These are phyloP conservation scores for Drosophila yakuba DNA, from an alignment of 1,140 invertebrate genomes.

Conservation along the genomic window DNA sequence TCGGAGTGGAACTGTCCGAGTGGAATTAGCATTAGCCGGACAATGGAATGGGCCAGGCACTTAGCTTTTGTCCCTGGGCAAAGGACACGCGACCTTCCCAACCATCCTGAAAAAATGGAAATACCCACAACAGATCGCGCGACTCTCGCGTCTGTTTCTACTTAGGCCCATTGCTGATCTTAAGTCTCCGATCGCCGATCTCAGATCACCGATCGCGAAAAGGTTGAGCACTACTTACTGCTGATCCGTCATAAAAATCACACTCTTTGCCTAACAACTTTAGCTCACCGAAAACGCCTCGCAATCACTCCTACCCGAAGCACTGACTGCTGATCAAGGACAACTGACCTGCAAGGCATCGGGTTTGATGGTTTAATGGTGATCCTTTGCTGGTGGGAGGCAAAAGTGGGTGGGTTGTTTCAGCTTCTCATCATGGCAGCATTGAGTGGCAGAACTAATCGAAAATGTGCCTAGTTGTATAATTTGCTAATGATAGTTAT, in stretches of 20 bases:
- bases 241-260: constrained; percentile 62
- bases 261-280: constrained; percentile 75
- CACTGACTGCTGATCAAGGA: constrained; percentile 71
- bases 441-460: constrained; percentile 39
- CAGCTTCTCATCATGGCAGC: constrained; percentile 30
- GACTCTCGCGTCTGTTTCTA: constrained; percentile 68
- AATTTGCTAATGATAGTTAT: background rate
- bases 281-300: constrained; percentile 78
- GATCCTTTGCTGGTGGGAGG: constrained; percentile 7
- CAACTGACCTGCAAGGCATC: constrained; percentile 18
- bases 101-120: constrained; percentile 40
- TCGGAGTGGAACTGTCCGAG: constrained; percentile 28
- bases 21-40: constrained; percentile 75
- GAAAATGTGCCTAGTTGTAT: background rate
- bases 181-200: constrained; percentile 44
- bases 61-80: constrained; percentile 63
- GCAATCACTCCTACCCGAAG: constrained; percentile 77
- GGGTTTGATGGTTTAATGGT: constrained; percentile 25
- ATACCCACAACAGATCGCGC: constrained; percentile 51
- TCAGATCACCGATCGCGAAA: constrained; percentile 27
- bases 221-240: constrained; percentile 4
- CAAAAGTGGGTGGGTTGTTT: constrained; percentile 26
- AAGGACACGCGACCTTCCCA: constrained; percentile 70
- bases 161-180: constrained; percentile 46
- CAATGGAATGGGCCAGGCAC: constrained; percentile 62